These are phyloP conservation scores for Micromesistius poutassou DNA, from an alignment of 2,797 vertebrate species.

Conservation along the genomic window DNA sequence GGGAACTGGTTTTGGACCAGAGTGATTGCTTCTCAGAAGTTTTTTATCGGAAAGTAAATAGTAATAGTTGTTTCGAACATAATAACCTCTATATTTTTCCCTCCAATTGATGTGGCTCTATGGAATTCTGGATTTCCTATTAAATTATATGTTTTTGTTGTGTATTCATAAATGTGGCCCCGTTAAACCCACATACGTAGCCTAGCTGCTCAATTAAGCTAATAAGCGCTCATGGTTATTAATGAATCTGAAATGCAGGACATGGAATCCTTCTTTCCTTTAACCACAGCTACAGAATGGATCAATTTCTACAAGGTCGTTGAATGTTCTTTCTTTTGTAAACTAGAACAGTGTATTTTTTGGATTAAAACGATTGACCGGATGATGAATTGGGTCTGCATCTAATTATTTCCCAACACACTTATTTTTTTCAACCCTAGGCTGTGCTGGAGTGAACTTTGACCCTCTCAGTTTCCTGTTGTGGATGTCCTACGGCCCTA, in stretches of 20 bases:
- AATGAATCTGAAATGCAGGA: neutral
- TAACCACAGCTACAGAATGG: too few relatives aligned
- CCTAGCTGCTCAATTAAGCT: neutral
- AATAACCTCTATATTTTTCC: neutral
- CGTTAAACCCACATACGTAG: neutral
- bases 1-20: slow-evolving; percentile 29
- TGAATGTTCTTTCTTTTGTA: too few relatives aligned
- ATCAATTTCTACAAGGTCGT: too few relatives aligned
- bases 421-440: neutral
- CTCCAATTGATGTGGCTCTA: too few relatives aligned
- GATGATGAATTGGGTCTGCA: neutral
- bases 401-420: neutral
- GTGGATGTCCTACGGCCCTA: neutral
- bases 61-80: neutral
- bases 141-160: too few relatives aligned
- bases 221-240: neutral
- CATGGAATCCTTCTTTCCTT: neutral
- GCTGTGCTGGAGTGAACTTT: neutral
- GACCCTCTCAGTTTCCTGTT: neutral
- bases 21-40: slow-evolving; percentile 18
- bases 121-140: too few relatives aligned
- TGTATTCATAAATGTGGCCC: too few relatives aligned
- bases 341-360: neutral
- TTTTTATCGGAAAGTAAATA: neutral
- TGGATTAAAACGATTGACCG: neutral